Evolutionary conservation across 1,140 invertebrate genomes (phyloP).

Genomic region (Macrotrachela quadricornifera): DNA sequence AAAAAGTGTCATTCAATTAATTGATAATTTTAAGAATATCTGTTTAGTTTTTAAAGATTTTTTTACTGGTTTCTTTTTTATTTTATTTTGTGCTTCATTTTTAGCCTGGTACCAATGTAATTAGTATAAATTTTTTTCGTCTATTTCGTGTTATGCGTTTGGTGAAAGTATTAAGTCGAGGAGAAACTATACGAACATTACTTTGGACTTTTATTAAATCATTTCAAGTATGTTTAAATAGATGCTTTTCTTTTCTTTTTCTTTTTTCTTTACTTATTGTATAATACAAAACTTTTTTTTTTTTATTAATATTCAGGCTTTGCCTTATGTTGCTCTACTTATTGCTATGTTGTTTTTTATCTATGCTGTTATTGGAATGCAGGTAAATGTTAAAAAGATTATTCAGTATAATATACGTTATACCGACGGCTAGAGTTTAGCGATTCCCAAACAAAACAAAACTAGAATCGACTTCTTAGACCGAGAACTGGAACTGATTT

Average conservation of each 20-base stretch:
- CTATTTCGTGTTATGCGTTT: slow-evolving; percentile 95
- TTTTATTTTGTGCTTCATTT: no score
- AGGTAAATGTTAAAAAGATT: slow-evolving; percentile 47
- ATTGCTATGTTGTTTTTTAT: slow-evolving; percentile 99
- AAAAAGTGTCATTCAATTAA: neutral
- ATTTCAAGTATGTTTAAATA: slow-evolving; percentile 44
- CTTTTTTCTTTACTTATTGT: slow-evolving; percentile 16
- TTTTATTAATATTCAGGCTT: slow-evolving; percentile 42
- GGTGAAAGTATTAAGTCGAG: slow-evolving; percentile 84
- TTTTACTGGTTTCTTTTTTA: no score
- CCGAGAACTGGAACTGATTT: no score
- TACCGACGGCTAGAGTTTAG: no score
- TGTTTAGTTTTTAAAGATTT: no score
- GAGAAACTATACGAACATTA: slow-evolving; percentile 86
- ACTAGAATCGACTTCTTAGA: no score
- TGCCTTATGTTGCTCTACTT: slow-evolving; percentile 94
- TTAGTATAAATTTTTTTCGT: slow-evolving; percentile 80
- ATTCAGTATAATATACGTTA: no score
- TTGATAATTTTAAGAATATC: no score
- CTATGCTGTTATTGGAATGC: slow-evolving; percentile 98
- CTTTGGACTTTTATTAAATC: slow-evolving; percentile 99
- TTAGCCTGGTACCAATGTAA: neutral
- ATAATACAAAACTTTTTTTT: no score
- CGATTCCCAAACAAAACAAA: no score
- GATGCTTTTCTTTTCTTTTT: no score